A percentile compares a stretch with the other conserved stretches of the same genome.
Conservation (phyloP, 1,140 invertebrate genomes). For the Pemphigus obesinymphae region DNA sequence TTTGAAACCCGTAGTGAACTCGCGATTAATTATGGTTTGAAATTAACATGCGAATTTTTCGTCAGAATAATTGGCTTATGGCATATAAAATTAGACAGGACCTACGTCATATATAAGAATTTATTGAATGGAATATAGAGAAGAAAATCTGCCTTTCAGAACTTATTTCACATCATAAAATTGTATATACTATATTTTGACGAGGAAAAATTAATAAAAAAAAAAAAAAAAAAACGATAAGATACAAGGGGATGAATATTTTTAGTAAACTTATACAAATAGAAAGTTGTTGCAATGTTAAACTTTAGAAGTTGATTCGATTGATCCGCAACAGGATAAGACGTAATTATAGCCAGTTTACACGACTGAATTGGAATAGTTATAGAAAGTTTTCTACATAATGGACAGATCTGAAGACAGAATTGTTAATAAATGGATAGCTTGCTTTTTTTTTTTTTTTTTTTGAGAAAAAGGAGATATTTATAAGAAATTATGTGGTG, state of each 20-base stretch:
- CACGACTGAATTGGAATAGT: neutral
- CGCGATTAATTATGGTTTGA: neutral
- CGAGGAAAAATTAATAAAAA: neutral
- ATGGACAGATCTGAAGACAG: neutral
- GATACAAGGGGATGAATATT: neutral
- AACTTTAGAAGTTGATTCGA: neutral
- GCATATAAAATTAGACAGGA: neutral
- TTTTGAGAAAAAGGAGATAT: too few relatives aligned
- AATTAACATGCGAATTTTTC: neutral
- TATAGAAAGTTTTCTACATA: neutral
- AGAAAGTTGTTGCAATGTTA: neutral
- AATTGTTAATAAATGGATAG: neutral
- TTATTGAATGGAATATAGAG: too few relatives aligned
- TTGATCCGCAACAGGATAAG: neutral
- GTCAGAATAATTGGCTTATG: neutral
- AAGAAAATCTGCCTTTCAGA: neutral
- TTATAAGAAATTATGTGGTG: too few relatives aligned
- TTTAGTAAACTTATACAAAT: neutral
- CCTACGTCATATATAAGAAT: too few relatives aligned
- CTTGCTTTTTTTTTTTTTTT: constrained; percentile 4
- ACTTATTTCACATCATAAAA: neutral
- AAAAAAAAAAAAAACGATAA: neutral
- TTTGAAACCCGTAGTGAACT: neutral
- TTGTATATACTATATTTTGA: neutral
- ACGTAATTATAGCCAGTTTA: neutral